phyloP scores from a whole-genome alignment of 2,113 vertebrate species.

The Balaeniceps rex region DNA sequence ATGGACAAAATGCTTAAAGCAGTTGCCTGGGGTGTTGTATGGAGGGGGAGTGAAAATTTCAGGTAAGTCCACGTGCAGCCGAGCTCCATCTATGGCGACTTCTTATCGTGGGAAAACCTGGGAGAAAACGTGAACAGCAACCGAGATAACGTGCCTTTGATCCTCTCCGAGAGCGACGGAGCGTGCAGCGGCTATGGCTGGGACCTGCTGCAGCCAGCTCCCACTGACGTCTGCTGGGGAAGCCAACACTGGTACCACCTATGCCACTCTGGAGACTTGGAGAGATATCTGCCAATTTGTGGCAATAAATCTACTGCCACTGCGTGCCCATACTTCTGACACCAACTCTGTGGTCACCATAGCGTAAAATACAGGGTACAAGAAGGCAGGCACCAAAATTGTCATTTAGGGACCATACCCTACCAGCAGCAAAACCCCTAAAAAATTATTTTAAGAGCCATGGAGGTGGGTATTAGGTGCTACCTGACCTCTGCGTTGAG shows the following conservation, averaged over 20 bases:
- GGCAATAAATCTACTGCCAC: not conserved
- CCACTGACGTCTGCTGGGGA: accelerated
- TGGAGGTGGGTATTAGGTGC: not conserved
- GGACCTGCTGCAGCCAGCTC: not conserved
- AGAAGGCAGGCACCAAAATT: not conserved
- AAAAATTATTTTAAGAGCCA: not conserved
- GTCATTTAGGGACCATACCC: not conserved
- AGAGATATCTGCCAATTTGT: not conserved
- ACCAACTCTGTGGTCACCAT: not conserved
- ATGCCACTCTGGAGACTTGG: not conserved
- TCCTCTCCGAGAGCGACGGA: not conserved
- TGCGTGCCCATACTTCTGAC: accelerated
- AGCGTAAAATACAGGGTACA: not conserved
- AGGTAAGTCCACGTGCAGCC: not conserved
- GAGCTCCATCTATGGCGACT: not conserved
- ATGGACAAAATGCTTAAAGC: not conserved
- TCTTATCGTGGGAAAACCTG: not conserved
- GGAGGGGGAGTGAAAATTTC: not conserved
- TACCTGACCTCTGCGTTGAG: not conserved
- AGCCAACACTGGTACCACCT: not conserved
- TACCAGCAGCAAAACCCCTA: not conserved
- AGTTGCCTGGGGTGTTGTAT: not conserved
- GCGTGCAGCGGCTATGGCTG: not conserved
- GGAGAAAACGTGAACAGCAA: not conserved
- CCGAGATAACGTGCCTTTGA: not conserved